Base-by-base conservation (phyloP, 2,888 invertebrate genomes). In the Drosophila buzzatii region DNA sequence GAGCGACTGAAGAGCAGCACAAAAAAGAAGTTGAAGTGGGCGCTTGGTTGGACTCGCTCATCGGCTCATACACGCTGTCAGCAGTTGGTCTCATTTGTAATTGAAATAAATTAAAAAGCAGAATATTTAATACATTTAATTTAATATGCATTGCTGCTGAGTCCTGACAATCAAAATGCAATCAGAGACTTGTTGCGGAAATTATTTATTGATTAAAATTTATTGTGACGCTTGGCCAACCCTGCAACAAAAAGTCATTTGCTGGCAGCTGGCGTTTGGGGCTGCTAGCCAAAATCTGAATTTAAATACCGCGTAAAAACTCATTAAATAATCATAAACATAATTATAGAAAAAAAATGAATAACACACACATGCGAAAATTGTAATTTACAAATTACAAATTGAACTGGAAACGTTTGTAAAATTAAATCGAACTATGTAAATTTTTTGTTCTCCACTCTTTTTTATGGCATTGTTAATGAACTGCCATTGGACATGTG, bases 291-390 rank as follows among this genome's bases (percentile, higher is more conserved):
- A 65, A 51, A 76, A 78, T 71, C 65, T 64, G 49, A 52, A 70
- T 79, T 75, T 76, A 76, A 68, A 67, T 63, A 57, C 69, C 62
- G 39, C 41, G 31, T 12, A 53, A 56, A 60, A n/a, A 60, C 53
- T 69, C 73, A 84, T 84, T 85, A 82, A 85, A 85, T 70, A 83
- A 59, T 76, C 80, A 85, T 83, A 83, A 76, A 42, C 63, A 70
- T 82, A 83, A 80, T 81, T 79, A 60, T 76, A 53, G 58, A 59
- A 52, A 62, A 52, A 6, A 16, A 39, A 35, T 2, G 1, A 33
- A 33, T 4, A 61, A 8, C 10, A 18, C 61, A 55, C 35, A 61
- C 27, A 12, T 20, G 5, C 10, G 10, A 59, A 47, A 37, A 12
- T 35, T 14, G 3, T 35, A 60, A 49, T 63, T 62, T 18, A 55